phyloP scores from a whole-genome alignment of 2,113 vertebrate genomes.

The Callaeas wilsoni region DNA sequence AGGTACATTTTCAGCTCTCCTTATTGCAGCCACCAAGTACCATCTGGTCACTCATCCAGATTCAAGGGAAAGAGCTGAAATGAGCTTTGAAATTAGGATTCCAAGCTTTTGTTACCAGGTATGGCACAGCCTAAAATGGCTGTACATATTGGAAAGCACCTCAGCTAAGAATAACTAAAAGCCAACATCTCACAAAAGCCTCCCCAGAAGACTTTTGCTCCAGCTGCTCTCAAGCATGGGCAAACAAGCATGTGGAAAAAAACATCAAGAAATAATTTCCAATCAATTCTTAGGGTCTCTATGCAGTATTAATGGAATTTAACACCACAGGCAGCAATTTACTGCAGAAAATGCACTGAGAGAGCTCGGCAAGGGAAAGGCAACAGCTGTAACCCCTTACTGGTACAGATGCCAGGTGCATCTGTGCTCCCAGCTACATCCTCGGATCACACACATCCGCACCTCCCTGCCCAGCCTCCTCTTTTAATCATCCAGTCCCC shows the following conservation, averaged over 20 bases:
- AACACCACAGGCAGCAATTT: constrained; percentile 32
- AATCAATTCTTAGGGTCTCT: not conserved
- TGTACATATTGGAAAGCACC: not conserved
- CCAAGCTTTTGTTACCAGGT: not conserved
- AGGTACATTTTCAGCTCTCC: not conserved
- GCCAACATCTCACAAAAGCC: not conserved
- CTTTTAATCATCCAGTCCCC: not conserved
- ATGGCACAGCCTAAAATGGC: not conserved
- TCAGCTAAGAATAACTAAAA: constrained; percentile 26
- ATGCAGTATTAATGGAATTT: constrained; percentile 14
- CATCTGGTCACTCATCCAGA: not conserved
- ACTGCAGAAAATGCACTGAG: not conserved
- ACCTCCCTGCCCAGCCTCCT: not conserved
- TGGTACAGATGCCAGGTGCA: constrained; percentile 7
- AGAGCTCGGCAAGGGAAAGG: not conserved
- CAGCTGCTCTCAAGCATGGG: not conserved
- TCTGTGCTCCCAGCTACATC: not conserved
- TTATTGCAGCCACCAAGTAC: not conserved
- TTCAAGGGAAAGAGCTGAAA: not conserved
- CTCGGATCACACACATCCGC: not conserved
- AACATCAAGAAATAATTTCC: not conserved
- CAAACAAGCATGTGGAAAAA: not conserved
- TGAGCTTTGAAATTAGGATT: not conserved
- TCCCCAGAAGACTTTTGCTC: not conserved
- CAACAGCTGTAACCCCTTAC: constrained; percentile 38